Conservation (phyloP, 1,140 invertebrate species). For the Lepidotrigona ventralis region DNA sequence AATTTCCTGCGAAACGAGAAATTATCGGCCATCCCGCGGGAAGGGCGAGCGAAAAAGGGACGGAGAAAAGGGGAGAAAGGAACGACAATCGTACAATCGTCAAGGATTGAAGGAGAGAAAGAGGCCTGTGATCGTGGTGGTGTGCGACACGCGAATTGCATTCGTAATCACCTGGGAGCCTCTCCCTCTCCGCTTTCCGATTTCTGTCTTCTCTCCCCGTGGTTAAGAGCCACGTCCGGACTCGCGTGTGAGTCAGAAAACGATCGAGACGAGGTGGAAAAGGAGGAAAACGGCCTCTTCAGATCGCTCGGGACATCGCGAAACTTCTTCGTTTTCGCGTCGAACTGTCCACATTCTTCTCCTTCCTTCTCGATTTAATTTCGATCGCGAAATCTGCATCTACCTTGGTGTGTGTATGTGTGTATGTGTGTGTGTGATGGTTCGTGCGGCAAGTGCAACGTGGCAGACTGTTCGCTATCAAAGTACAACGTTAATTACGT, state of each 20-base stretch:
- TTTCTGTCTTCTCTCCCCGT: slow-evolving; percentile 10
- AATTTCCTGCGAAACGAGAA: slow-evolving; percentile 35
- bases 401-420: not conserved
- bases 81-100: slow-evolving; percentile 5
- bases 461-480: no score
- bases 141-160: slow-evolving; percentile 52
- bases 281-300: slow-evolving; percentile 25
- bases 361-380: not conserved
- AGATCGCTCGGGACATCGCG: slow-evolving; percentile 29
- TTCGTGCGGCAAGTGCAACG: slow-evolving; percentile 3
- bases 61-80: slow-evolving; percentile 7
- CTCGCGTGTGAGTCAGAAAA: slow-evolving; percentile 57
- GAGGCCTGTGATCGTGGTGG: not conserved
- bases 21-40: not conserved
- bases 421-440: not conserved
- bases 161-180: slow-evolving; percentile 52
- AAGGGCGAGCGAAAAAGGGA: not conserved
- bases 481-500: not conserved
- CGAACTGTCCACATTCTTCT: not conserved
- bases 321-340: slow-evolving; percentile 28
- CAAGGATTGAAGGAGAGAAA: not conserved
- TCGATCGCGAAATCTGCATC: not conserved
- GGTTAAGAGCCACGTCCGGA: slow-evolving; percentile 47
- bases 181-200: slow-evolving; percentile 23
- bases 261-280: slow-evolving; percentile 45